Evolutionary conservation across 1,140 invertebrate genomes (phyloP), one percentile per base, ranked within the genome.

Genomic region (Drosophila pseudoananassae): DNA sequence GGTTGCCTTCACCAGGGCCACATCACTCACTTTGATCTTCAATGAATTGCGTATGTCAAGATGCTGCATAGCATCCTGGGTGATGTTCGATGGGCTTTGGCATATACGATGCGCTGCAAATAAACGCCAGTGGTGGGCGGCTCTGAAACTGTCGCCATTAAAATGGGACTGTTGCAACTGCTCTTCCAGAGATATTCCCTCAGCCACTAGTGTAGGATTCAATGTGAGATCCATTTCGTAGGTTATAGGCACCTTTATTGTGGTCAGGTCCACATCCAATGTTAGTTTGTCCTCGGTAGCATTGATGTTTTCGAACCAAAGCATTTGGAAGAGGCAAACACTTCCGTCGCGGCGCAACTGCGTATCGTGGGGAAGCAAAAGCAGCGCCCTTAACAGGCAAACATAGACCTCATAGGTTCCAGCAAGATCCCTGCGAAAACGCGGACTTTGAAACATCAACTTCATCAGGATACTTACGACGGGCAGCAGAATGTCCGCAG

Each of bases 241-340:
- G 10, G 29, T 77, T 0, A 92, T 8, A 0, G 91, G 91, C 49
- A 85, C 5, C 6, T 53, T 12, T n/a, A 91, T 1, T 0, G 69
- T 31, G 17, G 61, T 43, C 0, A 91, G 23, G 53, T 77, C 45
- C 2, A 50, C 51, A 9, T 80, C 54, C 10, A 85, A 10, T 2
- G 64, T 10, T 4, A 78, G 14, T 3, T 15, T 46, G 1, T 47
- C 25, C 10, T 75, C 70, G 0, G 60, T 63, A 7, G 52, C 61
- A n/a, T 51, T 53, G 4, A 90, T 29, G 14, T 50, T 61, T 7
- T 70, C 69, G 3, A 71, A 33, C 20, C 57, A 92, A 1, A 91
- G 50, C 27, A 92, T 40, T 14, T 72, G 55, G 31, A 91, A 92
- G 0, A 92, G 29, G 45, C 81, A 89, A 5, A 76, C 29, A 7